These are phyloP conservation scores for Amphilophus citrinellus DNA, from an alignment of 2,113 vertebrate species.

Conservation along the genomic window DNA sequence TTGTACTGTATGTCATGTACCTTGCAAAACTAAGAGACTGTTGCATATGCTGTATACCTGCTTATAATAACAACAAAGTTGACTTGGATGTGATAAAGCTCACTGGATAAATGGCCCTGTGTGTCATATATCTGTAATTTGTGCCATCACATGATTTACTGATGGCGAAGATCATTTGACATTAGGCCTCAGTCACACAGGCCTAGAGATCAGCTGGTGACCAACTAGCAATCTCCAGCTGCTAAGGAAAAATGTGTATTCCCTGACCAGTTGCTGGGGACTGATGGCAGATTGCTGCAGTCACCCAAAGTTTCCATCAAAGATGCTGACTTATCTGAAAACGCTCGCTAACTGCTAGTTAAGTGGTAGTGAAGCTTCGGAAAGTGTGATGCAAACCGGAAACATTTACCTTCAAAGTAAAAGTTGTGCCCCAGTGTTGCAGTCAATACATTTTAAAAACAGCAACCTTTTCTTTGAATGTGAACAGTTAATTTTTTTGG, in stretches of 20 bases:
- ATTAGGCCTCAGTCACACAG: not conserved
- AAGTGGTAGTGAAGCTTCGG: not conserved
- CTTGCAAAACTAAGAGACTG: accelerated
- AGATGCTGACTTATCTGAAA: not conserved
- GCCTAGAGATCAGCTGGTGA: no score
- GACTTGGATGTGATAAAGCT: not conserved
- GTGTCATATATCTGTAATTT: not conserved
- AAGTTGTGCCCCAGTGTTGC: no score
- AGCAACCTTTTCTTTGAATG: not conserved
- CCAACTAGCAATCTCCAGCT: no score
- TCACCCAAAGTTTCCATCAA: not conserved
- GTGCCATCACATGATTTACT: not conserved
- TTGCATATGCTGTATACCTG: not conserved
- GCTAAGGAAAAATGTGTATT: not conserved
- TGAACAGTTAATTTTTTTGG: not conserved
- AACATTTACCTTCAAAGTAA: no score
- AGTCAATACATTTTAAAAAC: not conserved
- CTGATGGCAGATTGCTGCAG: accelerated
- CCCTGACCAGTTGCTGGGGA: not conserved
- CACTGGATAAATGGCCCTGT: no score
- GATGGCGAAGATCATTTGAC: not conserved
- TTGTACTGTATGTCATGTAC: no score
- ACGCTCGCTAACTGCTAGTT: not conserved
- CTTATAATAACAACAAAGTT: accelerated
- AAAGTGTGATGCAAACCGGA: no score